phyloP scores from a whole-genome alignment of 2,888 invertebrate genomes.

The Anthoptus insignis region DNA sequence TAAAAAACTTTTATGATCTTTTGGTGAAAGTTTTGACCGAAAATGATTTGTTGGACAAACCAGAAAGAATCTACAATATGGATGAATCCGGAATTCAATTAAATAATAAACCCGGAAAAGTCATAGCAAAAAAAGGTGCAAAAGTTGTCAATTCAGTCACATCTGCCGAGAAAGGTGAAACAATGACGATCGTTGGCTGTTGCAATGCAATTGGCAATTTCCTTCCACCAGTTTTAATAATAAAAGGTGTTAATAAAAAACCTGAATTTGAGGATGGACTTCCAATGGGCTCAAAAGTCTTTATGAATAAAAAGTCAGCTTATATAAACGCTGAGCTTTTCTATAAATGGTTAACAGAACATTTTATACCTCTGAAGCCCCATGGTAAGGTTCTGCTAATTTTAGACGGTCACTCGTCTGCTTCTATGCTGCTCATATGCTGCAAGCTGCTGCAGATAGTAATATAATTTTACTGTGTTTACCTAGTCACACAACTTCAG shows the following conservation, averaged over 20 bases:
- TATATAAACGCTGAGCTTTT: no score
- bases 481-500: slow-evolving; percentile 48
- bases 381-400: no score
- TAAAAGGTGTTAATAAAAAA: no score
- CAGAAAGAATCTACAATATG: slow-evolving; percentile 59
- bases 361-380: no score
- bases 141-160: slow-evolving; percentile 58
- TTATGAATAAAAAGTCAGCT: no score
- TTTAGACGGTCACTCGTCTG: no score
- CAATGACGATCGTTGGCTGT: slow-evolving; percentile 2
- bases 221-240: no score
- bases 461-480: slow-evolving; percentile 51
- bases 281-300: no score
- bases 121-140: slow-evolving; percentile 59
- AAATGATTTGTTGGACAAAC: slow-evolving; percentile 53
- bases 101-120: slow-evolving; percentile 60
- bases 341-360: no score
- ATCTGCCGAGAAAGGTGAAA: slow-evolving; percentile 33
- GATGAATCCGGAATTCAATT: slow-evolving; percentile 51
- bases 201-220: no score
- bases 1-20: slow-evolving; percentile 51
- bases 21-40: slow-evolving; percentile 46
- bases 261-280: no score
- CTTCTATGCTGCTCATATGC: no score
- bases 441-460: slow-evolving; percentile 32